These are phyloP conservation scores for Pygmarrhopalites habei DNA, from an alignment of 1,140 invertebrate genomes.

Conservation along the genomic window DNA sequence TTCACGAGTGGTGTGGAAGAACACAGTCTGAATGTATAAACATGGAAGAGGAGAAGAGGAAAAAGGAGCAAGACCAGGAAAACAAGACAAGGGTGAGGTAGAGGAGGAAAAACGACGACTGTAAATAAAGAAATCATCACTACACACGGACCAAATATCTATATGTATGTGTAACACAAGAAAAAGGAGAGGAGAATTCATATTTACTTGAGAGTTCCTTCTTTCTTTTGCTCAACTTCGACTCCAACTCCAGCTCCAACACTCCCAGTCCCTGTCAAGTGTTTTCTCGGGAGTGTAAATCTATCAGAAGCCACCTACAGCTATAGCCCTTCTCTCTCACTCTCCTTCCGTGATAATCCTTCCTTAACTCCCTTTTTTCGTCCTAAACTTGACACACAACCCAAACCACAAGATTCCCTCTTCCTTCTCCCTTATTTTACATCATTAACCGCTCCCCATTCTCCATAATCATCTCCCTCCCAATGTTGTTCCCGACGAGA, in stretches of 20 bases:
- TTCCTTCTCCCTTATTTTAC: too few relatives aligned
- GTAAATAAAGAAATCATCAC: slow-evolving; percentile 14
- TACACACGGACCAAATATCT: slow-evolving; percentile 5
- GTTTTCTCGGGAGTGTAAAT: slow-evolving; percentile 20
- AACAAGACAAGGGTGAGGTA: too few relatives aligned
- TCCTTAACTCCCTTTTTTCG: neutral
- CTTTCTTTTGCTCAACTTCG: too few relatives aligned
- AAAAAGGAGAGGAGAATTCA: too few relatives aligned
- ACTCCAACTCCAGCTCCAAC: too few relatives aligned
- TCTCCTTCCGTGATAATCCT: neutral
- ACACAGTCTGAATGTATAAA: neutral
- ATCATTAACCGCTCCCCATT: too few relatives aligned
- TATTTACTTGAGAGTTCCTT: too few relatives aligned
- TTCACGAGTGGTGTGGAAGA: too few relatives aligned
- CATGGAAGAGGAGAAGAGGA: neutral
- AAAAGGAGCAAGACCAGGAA: neutral
- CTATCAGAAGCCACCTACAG: slow-evolving; percentile 23
- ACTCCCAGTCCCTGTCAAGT: slow-evolving; percentile 2
- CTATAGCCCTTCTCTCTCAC: neutral
- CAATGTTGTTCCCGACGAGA: too few relatives aligned
- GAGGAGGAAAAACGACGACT: slow-evolving; percentile 1
- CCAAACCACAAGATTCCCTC: too few relatives aligned
- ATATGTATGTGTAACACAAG: neutral
- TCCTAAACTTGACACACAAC: too few relatives aligned
- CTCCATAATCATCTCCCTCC: too few relatives aligned